Percentiles rank a stretch among this genome's conserved stretches.
These are phyloP conservation scores for Microplitis deprimator DNA, from an alignment of 2,888 invertebrate genomes.

Conservation along the genomic window DNA sequence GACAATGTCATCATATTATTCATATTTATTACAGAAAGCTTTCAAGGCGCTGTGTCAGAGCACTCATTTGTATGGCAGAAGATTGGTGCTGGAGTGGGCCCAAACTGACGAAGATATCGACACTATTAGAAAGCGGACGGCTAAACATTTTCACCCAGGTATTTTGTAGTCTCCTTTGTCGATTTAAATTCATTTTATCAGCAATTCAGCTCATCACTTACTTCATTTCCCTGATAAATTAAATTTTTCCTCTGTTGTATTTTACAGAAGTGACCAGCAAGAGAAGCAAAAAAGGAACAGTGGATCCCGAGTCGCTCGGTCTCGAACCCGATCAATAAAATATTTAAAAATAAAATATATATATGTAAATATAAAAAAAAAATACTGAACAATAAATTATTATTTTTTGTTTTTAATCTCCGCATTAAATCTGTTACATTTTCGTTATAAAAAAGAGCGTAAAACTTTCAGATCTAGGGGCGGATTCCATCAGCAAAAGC, in stretches of 20 bases:
- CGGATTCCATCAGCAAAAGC: too few relatives aligned
- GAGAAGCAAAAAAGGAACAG: conserved; percentile 58
- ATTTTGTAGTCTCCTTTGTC: conserved; percentile 32
- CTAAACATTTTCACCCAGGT: conserved; percentile 76
- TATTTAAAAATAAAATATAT: neutral
- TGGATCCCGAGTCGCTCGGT: conserved; percentile 62
- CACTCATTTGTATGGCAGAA: conserved; percentile 97
- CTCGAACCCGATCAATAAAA: neutral
- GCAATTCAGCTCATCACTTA: neutral
- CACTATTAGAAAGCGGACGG: conserved; percentile 88
- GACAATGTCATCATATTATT: neutral
- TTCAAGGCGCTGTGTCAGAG: conserved; percentile 94
- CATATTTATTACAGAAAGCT: conserved; percentile 78
- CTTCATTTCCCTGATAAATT: neutral
- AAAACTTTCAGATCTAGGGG: too few relatives aligned
- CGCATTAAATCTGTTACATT: too few relatives aligned
- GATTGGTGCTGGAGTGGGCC: conserved; percentile 97
- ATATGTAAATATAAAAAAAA: neutral
- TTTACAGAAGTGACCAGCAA: conserved; percentile 51
- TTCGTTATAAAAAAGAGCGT: too few relatives aligned
- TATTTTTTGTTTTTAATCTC: too few relatives aligned
- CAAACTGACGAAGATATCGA: conserved; percentile 84
- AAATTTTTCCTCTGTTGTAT: conserved; percentile 15
- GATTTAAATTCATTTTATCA: conserved; percentile 16
- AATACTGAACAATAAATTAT: neutral